Percentiles rank a stretch among this genome's conserved stretches.
These are phyloP conservation scores for Philaenus spumarius DNA, from an alignment of 1,140 invertebrate genomes.

Conservation along the genomic window DNA sequence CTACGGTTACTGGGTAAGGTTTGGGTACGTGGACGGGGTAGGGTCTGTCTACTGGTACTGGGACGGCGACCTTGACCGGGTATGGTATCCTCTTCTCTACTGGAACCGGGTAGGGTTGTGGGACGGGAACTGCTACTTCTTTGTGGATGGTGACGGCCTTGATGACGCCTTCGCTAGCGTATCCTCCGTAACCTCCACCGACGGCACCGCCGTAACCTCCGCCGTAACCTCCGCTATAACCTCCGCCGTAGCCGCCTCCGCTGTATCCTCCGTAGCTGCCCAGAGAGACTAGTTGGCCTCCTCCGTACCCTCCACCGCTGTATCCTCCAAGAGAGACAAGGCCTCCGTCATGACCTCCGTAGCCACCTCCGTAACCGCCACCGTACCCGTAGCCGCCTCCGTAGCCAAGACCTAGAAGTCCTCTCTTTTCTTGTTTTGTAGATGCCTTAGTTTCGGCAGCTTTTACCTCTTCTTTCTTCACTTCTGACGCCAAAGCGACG, in stretches of 20 bases:
- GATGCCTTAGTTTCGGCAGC: not conserved
- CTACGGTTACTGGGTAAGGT: constrained; percentile 50
- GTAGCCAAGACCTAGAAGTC: constrained; percentile 18
- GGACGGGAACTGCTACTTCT: constrained; percentile 47
- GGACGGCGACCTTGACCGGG: constrained; percentile 57
- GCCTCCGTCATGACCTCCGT: constrained; percentile 13
- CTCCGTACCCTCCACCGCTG: constrained; percentile 2
- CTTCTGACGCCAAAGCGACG: not conserved
- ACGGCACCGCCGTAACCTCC: constrained; percentile 24
- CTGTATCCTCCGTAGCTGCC: constrained; percentile 17
- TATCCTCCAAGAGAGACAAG: not conserved
- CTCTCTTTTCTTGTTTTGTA: constrained; percentile 5
- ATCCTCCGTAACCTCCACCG: constrained; percentile 34
- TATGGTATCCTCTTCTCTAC: constrained; percentile 35
- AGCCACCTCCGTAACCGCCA: not conserved
- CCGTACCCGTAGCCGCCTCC: not conserved
- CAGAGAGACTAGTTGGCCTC: constrained; percentile 46
- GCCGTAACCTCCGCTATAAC: not conserved
- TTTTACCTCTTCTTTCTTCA: constrained; percentile 3
- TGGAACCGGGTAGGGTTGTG: constrained; percentile 48
- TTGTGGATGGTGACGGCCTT: constrained; percentile 61
- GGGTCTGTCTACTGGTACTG: constrained; percentile 50
- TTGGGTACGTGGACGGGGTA: constrained; percentile 45
- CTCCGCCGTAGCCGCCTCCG: constrained; percentile 5
- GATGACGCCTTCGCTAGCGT: constrained; percentile 31